Conservation (phyloP, 30 jellyfish, hydroid and myxozoan genomes). For the Clytia hemisphaerica region DNA sequence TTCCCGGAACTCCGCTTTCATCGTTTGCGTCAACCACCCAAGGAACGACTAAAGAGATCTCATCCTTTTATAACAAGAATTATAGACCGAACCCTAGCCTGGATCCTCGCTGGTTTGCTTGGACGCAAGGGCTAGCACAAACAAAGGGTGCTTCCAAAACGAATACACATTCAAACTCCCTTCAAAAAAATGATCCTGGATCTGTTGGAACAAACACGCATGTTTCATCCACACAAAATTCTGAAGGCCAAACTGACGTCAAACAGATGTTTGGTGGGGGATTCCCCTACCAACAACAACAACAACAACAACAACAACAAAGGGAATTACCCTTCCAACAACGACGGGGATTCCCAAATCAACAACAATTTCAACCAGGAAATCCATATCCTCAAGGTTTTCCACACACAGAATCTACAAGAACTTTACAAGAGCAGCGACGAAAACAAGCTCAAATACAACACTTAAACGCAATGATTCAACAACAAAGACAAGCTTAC, state of each 20-base stretch:
- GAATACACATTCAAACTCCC: conserved; percentile 25
- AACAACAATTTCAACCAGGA: neutral
- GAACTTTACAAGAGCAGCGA: neutral
- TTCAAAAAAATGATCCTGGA: conserved; percentile 35
- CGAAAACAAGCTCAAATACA: conserved; percentile 4
- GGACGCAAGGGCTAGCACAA: conserved; percentile 24
- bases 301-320: neutral
- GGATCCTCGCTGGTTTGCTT: conserved; percentile 17
- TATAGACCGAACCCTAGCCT: too few species aligned
- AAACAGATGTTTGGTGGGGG: neutral
- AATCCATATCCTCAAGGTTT: neutral
- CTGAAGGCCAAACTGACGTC: conserved; percentile 9
- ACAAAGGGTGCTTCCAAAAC: conserved; percentile 24
- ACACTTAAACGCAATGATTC: neutral
- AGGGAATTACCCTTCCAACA: neutral
- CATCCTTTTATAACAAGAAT: too few species aligned
- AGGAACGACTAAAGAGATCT: too few species aligned
- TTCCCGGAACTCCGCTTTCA: too few species aligned
- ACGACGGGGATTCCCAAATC: too few species aligned
- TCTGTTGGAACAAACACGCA: conserved; percentile 9
- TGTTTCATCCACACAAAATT: conserved; percentile 17
- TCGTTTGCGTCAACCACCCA: too few species aligned
- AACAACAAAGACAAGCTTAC: neutral
- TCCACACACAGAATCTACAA: neutral
- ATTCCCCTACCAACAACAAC: neutral